phyloP scores from a whole-genome alignment of 2,888 invertebrate species.

The Trissoscelio sp. region DNA sequence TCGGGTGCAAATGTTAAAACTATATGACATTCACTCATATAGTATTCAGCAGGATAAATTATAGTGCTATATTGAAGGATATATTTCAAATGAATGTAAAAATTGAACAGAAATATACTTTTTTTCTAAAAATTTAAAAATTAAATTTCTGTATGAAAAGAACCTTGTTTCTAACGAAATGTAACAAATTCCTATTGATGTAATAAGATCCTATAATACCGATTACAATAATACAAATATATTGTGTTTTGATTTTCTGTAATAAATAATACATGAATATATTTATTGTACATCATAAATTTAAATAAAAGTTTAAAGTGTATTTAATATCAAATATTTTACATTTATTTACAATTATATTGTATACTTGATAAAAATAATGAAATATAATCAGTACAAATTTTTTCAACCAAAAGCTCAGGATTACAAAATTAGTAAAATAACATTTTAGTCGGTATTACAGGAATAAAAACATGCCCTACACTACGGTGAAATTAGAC shows the following conservation, averaged over 20 bases:
- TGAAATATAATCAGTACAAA: background rate
- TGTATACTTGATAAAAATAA: too few relatives aligned
- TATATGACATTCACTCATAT: too few relatives aligned
- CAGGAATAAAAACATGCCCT: constrained; percentile 38
- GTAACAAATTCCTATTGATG: background rate
- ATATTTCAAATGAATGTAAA: too few relatives aligned
- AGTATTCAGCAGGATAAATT: too few relatives aligned
- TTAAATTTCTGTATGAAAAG: constrained; percentile 10
- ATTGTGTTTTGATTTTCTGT: background rate
- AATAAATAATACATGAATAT: background rate
- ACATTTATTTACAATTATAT: too few relatives aligned
- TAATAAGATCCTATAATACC: constrained; percentile 6
- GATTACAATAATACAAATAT: background rate
- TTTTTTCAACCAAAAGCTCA: too few relatives aligned
- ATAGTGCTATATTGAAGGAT: too few relatives aligned
- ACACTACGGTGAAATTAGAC: constrained; percentile 26
- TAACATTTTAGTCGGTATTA: constrained; percentile 13
- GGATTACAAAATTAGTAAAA: background rate
- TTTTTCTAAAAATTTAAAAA: too few relatives aligned
- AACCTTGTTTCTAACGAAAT: background rate
- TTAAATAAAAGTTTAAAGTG: background rate
- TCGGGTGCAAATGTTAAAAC: too few relatives aligned
- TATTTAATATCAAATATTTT: too few relatives aligned
- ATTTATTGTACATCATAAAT: background rate
- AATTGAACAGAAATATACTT: too few relatives aligned